A percentile compares a stretch with the other conserved stretches of the same genome.
phyloP scores from a whole-genome alignment of 2,113 vertebrate genomes.

The Butastur rufipennis region DNA sequence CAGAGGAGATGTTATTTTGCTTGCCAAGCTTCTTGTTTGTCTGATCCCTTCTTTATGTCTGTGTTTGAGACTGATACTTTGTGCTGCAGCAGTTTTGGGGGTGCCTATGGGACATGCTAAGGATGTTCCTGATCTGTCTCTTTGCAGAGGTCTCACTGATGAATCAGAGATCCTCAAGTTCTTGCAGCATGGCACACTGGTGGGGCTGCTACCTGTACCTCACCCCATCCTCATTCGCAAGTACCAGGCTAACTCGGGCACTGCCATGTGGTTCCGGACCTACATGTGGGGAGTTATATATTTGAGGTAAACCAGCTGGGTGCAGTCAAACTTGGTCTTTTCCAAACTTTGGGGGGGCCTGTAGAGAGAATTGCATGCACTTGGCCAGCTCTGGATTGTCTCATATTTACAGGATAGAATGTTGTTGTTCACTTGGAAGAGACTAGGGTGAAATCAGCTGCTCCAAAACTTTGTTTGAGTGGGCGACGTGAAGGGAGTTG shows the following conservation, averaged over 20 bases:
- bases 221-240: slow-evolving; percentile 98
- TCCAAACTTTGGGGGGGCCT: not conserved
- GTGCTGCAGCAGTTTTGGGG: not conserved
- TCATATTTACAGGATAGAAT: not conserved
- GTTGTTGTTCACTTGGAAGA: not conserved
- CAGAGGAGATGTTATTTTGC: not conserved
- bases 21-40: not conserved
- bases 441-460: not conserved
- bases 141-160: slow-evolving; percentile 89
- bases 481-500: not conserved
- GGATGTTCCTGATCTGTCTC: not conserved
- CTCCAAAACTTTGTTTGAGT: not conserved
- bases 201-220: slow-evolving; percentile 94
- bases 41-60: not conserved
- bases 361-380: not conserved
- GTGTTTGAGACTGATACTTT: not conserved
- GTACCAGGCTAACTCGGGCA: slow-evolving; percentile 97
- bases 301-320: slow-evolving; percentile 81
- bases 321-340: not conserved
- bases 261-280: slow-evolving; percentile 98
- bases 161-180: slow-evolving; percentile 97
- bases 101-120: not conserved
- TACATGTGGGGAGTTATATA: slow-evolving; percentile 99
- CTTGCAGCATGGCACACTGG: slow-evolving; percentile 94
- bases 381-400: not conserved